Percentiles rank a stretch among this genome's conserved stretches.
Evolutionary conservation across 2,888 invertebrate species (phyloP).

Genomic region (Agrotis segetum): DNA sequence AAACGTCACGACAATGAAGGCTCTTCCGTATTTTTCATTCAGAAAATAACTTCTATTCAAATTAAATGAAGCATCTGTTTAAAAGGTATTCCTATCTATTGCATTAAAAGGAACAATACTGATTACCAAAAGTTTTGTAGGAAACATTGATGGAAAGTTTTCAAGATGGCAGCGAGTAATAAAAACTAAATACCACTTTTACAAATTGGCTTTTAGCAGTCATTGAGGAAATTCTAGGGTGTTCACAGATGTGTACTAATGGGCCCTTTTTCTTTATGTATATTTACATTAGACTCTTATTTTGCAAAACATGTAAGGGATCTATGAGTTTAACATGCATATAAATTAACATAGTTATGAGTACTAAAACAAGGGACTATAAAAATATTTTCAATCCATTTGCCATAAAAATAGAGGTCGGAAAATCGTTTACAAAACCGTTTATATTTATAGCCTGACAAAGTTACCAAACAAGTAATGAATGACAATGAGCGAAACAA

Average conservation of each 20-base stretch:
- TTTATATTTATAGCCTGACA: slow-evolving; percentile 41
- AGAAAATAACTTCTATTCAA: slow-evolving; percentile 48
- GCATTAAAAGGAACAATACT: slow-evolving; percentile 23
- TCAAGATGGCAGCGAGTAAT: slow-evolving; percentile 33
- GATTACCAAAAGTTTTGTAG: background rate
- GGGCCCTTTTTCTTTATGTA: slow-evolving; percentile 56
- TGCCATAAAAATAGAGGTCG: slow-evolving; percentile 43
- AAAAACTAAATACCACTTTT: slow-evolving; percentile 69
- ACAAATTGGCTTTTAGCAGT: slow-evolving; percentile 70
- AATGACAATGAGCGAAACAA: slow-evolving; percentile 64
- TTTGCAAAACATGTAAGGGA: slow-evolving; percentile 8
- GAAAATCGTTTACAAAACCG: background rate
- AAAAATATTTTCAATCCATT: slow-evolving; percentile 46
- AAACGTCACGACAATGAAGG: slow-evolving; percentile 60
- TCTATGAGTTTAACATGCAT: slow-evolving; percentile 29
- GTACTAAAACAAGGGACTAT: slow-evolving; percentile 40
- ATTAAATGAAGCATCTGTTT: slow-evolving; percentile 38
- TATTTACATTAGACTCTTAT: slow-evolving; percentile 23
- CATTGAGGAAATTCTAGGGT: slow-evolving; percentile 45
- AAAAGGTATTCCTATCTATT: slow-evolving; percentile 18
- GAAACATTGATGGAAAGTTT: slow-evolving; percentile 38
- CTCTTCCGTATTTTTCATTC: slow-evolving; percentile 56
- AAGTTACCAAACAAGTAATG: slow-evolving; percentile 58
- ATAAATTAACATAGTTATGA: slow-evolving; percentile 49
- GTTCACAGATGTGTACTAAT: slow-evolving; percentile 58